phyloP scores from a whole-genome alignment of 2,888 invertebrate genomes.

The Baccha elongata region DNA sequence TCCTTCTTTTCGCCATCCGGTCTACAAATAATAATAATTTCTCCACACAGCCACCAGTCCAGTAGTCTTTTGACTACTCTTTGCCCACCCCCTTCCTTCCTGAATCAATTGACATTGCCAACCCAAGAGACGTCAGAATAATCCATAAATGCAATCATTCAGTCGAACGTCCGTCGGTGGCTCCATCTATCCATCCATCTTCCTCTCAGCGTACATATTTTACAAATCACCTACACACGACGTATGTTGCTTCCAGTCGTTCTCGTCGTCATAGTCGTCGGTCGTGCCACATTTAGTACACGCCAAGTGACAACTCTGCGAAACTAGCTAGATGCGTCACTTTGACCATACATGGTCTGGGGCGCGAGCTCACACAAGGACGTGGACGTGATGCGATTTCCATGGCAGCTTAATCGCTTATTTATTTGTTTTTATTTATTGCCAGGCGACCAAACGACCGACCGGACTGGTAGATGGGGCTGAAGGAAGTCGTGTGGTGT shows the following conservation, averaged over 20 bases:
- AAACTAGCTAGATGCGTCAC: constrained; percentile 66
- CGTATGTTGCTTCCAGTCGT: constrained; percentile 15
- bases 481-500: constrained; percentile 21
- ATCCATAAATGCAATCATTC: constrained; percentile 72
- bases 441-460: constrained; percentile 28
- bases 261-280: constrained; percentile 4
- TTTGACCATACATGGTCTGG: constrained; percentile 71
- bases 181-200: constrained; percentile 65
- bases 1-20: constrained; percentile 31
- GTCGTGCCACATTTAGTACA: constrained; percentile 54
- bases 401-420: constrained; percentile 71
- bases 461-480: background rate
- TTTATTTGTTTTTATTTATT: constrained; percentile 74
- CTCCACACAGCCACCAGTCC: constrained; percentile 25
- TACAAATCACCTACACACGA: constrained; percentile 70
- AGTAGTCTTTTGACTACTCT: constrained; percentile 1
- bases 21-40: constrained; percentile 38
- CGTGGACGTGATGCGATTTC: constrained; percentile 73
- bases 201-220: constrained; percentile 65
- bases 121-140: constrained; percentile 57
- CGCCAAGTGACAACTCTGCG: constrained; percentile 35
- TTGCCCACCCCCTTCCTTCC: no score
- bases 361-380: constrained; percentile 70
- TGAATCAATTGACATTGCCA: constrained; percentile 45
- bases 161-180: constrained; percentile 62